These are phyloP conservation scores for Aplysia californica DNA, from an alignment of 1,140 invertebrate genomes.

Conservation along the genomic window DNA sequence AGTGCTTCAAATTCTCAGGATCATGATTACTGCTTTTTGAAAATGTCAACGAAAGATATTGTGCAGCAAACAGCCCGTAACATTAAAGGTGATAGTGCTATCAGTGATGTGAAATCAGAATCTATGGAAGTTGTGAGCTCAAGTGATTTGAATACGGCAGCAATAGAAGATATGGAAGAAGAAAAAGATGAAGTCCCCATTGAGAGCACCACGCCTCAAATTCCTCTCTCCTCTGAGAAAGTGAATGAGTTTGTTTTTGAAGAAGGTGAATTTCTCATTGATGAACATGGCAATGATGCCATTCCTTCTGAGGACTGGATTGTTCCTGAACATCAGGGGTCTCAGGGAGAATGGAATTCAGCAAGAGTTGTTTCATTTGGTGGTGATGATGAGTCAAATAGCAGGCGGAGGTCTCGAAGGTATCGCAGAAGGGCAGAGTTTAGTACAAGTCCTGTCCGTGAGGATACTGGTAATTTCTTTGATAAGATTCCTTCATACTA, in stretches of 20 bases:
- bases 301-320: not conserved
- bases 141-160: too few species aligned
- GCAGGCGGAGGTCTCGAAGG: not conserved
- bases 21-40: too few species aligned
- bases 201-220: not conserved
- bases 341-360: not conserved
- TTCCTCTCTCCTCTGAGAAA: too few species aligned
- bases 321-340: not conserved
- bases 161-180: too few species aligned
- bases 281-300: conserved; percentile 15
- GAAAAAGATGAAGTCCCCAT: not conserved
- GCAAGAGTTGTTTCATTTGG: not conserved
- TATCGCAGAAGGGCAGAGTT: not conserved
- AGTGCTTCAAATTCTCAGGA: too few species aligned
- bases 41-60: too few species aligned
- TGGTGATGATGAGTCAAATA: not conserved
- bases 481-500: conserved; percentile 61
- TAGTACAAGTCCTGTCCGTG: conserved; percentile 8
- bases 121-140: too few species aligned
- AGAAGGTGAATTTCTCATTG: conserved; percentile 4
- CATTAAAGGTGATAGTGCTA: too few species aligned
- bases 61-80: too few species aligned
- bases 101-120: too few species aligned
- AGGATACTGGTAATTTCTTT: conserved; percentile 40
- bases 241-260: not conserved